Evolutionary conservation across 2,888 invertebrate species (phyloP).

Genomic region (Caenorhabditis doughertyi): DNA sequence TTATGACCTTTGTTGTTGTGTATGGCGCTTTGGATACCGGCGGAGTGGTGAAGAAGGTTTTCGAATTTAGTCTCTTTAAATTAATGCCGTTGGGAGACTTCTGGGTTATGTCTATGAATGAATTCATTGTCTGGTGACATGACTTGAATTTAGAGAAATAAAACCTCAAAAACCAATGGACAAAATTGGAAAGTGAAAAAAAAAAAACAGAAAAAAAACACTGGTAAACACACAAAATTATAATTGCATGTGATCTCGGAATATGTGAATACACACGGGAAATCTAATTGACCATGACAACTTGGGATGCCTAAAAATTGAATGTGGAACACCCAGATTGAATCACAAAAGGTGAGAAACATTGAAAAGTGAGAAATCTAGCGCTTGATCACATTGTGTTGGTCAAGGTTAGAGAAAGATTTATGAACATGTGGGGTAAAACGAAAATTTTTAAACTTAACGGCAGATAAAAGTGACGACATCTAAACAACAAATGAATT

Average conservation of each 20-base stretch:
- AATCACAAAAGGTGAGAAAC: not conserved
- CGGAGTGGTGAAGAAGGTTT: constrained; percentile 29
- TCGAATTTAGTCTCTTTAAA: constrained; percentile 47
- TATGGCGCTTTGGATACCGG: constrained; percentile 49
- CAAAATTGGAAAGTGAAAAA: not conserved
- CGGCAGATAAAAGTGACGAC: constrained; percentile 1
- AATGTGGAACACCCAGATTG: constrained; percentile 33
- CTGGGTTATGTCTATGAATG: not conserved
- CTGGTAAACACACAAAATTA: constrained; percentile 23
- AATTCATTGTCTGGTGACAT: constrained; percentile 2
- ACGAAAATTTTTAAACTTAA: not conserved
- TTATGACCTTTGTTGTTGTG: constrained; percentile 64
- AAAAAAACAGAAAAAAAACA: constrained; percentile 4
- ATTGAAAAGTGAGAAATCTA: not conserved
- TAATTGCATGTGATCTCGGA: constrained; percentile 38
- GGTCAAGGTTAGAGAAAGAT: constrained; percentile 35
- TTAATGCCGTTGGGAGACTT: constrained; percentile 38
- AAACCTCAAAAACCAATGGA: constrained; percentile 26
- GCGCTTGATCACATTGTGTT: not conserved
- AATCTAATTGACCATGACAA: constrained; percentile 56
- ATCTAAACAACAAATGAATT: not conserved
- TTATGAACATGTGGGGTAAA: not conserved
- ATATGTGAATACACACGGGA: constrained; percentile 19
- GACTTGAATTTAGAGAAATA: not conserved
- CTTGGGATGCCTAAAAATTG: constrained; percentile 42